Conservation (phyloP, 2,888 invertebrate genomes). For the Drosophila greeni region DNA sequence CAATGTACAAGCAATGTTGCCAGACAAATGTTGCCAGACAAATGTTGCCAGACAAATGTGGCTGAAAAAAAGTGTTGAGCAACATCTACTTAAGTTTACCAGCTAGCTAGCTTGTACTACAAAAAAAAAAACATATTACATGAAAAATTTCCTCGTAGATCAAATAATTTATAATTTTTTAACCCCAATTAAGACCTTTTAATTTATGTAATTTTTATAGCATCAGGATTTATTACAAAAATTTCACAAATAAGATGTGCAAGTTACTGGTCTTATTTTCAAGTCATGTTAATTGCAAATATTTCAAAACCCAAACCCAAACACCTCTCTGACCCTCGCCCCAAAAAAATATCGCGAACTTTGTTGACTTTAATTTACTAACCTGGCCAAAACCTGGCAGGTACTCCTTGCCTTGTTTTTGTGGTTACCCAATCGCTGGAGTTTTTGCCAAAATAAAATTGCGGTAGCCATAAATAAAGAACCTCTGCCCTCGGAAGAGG, state of each 20-base stretch:
- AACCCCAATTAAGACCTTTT: background rate
- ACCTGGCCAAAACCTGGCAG: slow-evolving; percentile 6
- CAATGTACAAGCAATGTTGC: background rate
- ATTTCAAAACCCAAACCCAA: background rate
- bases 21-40: background rate
- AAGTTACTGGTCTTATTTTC: background rate
- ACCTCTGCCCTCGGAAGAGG: slow-evolving; percentile 3
- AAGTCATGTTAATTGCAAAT: background rate
- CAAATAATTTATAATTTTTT: background rate
- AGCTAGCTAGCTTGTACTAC: background rate
- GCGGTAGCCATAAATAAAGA: slow-evolving; percentile 7
- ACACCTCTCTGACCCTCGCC: slow-evolving; percentile 7
- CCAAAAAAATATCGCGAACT: slow-evolving; percentile 2
- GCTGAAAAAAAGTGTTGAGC: background rate
- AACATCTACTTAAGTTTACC: background rate
- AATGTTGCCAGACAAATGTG: background rate
- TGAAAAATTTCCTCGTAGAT: background rate
- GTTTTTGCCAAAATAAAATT: slow-evolving; percentile 17
- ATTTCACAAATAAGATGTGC: background rate
- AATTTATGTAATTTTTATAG: background rate
- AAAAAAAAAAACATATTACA: background rate
- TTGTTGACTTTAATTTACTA: slow-evolving; percentile 10
- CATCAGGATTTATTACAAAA: background rate
- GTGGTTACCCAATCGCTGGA: slow-evolving; percentile 1
- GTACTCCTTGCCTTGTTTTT: background rate